These are phyloP conservation scores for Holocentrus rufus DNA, from an alignment of 2,797 vertebrate genomes.

Conservation along the genomic window DNA sequence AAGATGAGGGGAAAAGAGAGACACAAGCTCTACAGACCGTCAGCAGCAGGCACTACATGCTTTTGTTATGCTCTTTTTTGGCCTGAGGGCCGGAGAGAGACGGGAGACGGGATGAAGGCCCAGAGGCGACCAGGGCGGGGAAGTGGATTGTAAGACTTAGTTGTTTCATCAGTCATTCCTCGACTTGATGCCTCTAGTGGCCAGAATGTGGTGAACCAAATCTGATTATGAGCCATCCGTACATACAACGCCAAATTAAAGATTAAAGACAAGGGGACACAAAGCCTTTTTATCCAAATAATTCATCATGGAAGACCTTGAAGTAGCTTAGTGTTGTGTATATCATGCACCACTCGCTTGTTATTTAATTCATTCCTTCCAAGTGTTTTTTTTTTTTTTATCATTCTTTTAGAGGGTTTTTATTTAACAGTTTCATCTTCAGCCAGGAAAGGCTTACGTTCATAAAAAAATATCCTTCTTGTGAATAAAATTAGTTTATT, in stretches of 20 bases:
- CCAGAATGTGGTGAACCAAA: constrained; percentile 23
- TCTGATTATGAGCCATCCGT: constrained; percentile 41
- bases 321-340: constrained; percentile 20
- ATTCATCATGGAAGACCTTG: constrained; percentile 39
- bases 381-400: constrained; percentile 22
- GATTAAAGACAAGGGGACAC: constrained; percentile 15
- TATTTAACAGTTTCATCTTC: constrained; percentile 17
- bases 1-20: constrained; percentile 20
- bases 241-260: constrained; percentile 21
- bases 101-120: constrained; percentile 47
- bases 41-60: background rate
- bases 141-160: constrained; percentile 29
- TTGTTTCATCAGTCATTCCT: constrained; percentile 40
- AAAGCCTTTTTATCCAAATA: constrained; percentile 48
- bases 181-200: constrained; percentile 28
- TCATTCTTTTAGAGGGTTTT: constrained; percentile 28
- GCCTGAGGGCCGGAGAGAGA: constrained; percentile 35
- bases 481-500: constrained; percentile 53
- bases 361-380: constrained; percentile 37
- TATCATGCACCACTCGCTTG: constrained; percentile 29
- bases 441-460: background rate
- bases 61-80: background rate
- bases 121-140: constrained; percentile 5
- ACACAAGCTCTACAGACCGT: background rate
- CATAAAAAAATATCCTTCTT: constrained; percentile 23